Conservation (phyloP, 1,140 invertebrate genomes). For the Drosophila melanica region DNA sequence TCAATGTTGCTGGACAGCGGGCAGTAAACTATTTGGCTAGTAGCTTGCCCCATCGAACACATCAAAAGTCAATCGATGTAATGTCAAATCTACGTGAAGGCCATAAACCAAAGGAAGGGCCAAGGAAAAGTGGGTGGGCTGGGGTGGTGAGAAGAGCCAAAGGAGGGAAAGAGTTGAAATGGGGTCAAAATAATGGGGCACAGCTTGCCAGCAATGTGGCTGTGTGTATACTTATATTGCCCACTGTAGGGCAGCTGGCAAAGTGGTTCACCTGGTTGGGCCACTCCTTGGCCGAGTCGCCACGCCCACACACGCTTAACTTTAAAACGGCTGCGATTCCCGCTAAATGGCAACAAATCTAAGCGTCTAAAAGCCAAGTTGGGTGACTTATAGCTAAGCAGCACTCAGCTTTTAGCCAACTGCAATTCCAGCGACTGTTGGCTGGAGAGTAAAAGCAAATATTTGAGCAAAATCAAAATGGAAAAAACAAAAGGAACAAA, state of each 20-base stretch:
- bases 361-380: constrained; percentile 33
- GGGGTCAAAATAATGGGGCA: constrained; percentile 19
- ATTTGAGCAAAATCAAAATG: constrained; percentile 4
- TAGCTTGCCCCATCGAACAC: constrained; percentile 5
- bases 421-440: neutral
- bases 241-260: constrained; percentile 4
- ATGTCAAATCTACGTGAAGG: constrained; percentile 37
- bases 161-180: neutral
- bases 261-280: constrained; percentile 25
- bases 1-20: neutral
- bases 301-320: constrained; percentile 31
- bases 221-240: constrained; percentile 8
- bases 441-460: constrained; percentile 28
- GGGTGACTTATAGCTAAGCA: neutral
- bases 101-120: constrained; percentile 8
- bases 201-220: constrained; percentile 29
- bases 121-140: neutral
- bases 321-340: constrained; percentile 40
- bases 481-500: neutral
- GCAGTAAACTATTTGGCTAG: constrained; percentile 19
- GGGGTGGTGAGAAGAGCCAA: neutral
- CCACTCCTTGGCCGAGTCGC: constrained; percentile 25
- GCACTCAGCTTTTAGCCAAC: no score
- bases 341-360: constrained; percentile 49
- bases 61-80: constrained; percentile 50